Evolutionary conservation across 2,113 vertebrate species (phyloP), one percentile per base, ranked within the genome.

Genomic region (Machaerirhynchus nigripectus): DNA sequence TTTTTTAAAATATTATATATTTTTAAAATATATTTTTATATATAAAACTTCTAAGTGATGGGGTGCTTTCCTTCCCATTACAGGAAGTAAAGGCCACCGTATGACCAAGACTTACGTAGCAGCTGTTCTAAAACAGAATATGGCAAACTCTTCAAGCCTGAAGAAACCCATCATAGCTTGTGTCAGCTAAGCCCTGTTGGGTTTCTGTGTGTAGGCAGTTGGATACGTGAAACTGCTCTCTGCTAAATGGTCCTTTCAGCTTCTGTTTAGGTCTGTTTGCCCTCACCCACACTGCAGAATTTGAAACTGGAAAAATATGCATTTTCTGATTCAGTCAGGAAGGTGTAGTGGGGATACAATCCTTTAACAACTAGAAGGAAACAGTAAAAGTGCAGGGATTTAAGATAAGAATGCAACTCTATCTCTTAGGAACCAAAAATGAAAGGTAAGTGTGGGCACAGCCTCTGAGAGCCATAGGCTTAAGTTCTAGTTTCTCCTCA

Each of bases 161-260:
- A 96, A 96, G 84, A 93, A 95, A 94, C 59, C 49, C 9, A 9
- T 78, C 81, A 81, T 53, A 85, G 47, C 46, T 71, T 93, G 61
- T 80, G 65, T 83, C 89, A 95, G 80, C 61, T 64, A 90, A 96
- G 42, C 63, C 78, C 84, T 96, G 78, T 65, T 96, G 78, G 53
- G 70, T 97, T 98, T 97, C 89, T 82, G 5, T 84, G 56, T 91
- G 60, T 65, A 87, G 96, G 86, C 73, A 87, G 49, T 4, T 77
- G 79, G n/a, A 84, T 89, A 89, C 35, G 31, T 52, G 39, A 95
- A 97, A 96, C 73, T 81, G 64, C 56, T 95, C 67, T 84, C 65
- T 91, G 64, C 44, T 96, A 96, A 98, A 87, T 92, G 84, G 75
- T 91, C 94, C 79, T 46, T 93, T 61, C 97, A 93, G 95, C 85